phyloP scores from a whole-genome alignment of 2,113 vertebrate genomes.

The Lynx canadensis region DNA sequence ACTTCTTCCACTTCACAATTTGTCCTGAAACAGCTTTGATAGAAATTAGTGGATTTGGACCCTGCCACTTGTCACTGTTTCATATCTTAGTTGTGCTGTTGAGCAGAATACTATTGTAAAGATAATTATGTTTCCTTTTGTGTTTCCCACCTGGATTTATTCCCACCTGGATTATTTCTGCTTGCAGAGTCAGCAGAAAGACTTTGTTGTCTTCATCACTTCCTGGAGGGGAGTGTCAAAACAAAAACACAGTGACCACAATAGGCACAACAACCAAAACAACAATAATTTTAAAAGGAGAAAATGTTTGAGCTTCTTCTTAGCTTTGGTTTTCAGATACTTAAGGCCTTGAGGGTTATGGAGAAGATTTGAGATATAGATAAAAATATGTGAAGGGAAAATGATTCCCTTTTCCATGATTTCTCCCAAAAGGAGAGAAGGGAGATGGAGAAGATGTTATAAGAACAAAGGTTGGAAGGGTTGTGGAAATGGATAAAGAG shows the following conservation, averaged over 20 bases:
- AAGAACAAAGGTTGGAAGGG: background rate
- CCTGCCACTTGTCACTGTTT: background rate
- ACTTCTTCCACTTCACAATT: background rate
- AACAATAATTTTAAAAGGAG: background rate
- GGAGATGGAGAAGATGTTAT: background rate
- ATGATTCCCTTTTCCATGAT: background rate
- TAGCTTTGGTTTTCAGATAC: background rate
- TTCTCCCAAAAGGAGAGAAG: background rate
- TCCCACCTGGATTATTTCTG: too few relatives aligned
- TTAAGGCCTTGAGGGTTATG: background rate
- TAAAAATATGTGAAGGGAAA: background rate
- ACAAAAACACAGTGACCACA: background rate
- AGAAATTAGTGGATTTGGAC: background rate
- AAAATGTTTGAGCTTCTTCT: background rate
- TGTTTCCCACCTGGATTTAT: background rate
- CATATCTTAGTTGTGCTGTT: background rate
- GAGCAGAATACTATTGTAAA: background rate
- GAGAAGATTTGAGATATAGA: background rate
- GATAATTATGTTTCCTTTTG: background rate
- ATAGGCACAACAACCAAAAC: background rate
- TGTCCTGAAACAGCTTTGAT: background rate
- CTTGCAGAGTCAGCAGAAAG: background rate
- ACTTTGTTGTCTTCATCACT: background rate
- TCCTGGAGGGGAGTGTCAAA: background rate
- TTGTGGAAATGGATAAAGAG: background rate